Evolutionary conservation across 2,888 invertebrate genomes (phyloP).

Genomic region (Apocheima hispidaria): DNA sequence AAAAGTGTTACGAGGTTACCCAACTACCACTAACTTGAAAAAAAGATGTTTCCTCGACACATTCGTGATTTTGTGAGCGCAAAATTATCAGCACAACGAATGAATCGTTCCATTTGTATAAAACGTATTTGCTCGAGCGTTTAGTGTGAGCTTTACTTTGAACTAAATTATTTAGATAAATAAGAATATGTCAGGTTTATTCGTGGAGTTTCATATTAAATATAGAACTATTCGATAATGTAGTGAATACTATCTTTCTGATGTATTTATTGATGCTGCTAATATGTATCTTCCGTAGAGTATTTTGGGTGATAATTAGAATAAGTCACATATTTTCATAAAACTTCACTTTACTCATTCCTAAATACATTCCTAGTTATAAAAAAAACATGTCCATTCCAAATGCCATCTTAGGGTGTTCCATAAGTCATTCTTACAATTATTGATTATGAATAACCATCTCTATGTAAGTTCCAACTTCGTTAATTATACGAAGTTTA

Average conservation of each 20-base stretch:
- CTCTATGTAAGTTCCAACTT: constrained; percentile 46
- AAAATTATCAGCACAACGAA: constrained; percentile 18
- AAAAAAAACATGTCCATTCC: too few relatives aligned
- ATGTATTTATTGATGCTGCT: background rate
- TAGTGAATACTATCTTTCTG: background rate
- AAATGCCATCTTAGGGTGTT: constrained; percentile 4
- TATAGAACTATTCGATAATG: background rate
- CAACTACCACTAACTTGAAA: constrained; percentile 53
- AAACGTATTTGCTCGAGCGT: background rate
- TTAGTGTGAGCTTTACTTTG: background rate
- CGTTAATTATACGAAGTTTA: constrained; percentile 61
- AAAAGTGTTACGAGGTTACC: constrained; percentile 69
- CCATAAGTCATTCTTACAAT: constrained; percentile 27
- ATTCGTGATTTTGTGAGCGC: constrained; percentile 42
- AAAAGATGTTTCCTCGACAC: constrained; percentile 31
- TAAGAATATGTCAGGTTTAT: background rate
- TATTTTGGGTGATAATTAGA: too few relatives aligned
- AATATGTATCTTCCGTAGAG: too few relatives aligned
- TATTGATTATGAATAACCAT: constrained; percentile 35
- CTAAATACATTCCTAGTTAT: background rate
- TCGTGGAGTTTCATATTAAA: background rate
- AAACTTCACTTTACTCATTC: too few relatives aligned
- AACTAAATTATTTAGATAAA: background rate
- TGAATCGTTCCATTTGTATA: constrained; percentile 3
- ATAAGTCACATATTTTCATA: too few relatives aligned